Conservation (phyloP, 1,140 invertebrate species). For the Lysiphlebus fabarum region DNA sequence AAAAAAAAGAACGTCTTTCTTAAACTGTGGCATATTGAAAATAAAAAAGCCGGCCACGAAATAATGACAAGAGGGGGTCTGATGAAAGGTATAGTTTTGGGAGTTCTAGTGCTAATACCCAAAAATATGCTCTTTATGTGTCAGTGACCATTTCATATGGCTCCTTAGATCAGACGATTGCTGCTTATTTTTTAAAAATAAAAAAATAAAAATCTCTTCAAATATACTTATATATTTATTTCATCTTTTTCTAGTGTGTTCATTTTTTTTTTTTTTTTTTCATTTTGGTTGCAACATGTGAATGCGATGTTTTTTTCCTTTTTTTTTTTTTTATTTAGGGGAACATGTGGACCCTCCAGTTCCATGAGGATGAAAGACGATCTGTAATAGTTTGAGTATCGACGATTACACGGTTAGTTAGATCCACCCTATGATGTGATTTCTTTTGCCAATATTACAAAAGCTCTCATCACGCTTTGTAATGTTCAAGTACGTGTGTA, state of each 20-base stretch:
- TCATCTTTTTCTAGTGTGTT: conserved; percentile 17
- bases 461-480: no score
- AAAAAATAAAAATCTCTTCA: conserved; percentile 20
- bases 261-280: conserved; percentile 6
- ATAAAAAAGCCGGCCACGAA: no score
- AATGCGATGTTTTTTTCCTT: no score
- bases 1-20: no score
- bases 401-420: conserved; percentile 55
- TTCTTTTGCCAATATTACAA: neutral
- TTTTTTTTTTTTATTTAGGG: no score
- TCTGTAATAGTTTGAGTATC: conserved; percentile 44
- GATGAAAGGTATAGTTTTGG: neutral
- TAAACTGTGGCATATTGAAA: no score
- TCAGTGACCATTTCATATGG: conserved; percentile 49
- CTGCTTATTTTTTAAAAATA: conserved; percentile 14
- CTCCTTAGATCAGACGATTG: no score
- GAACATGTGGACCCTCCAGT: no score
- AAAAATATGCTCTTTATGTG: conserved; percentile 55
- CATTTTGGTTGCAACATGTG: neutral
- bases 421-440: conserved; percentile 47
- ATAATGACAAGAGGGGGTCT: no score
- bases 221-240: conserved; percentile 3
- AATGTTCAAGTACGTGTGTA: no score
- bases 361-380: conserved; percentile 12
- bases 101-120: conserved; percentile 38